phyloP scores from a whole-genome alignment of 2,888 invertebrate species.

The Mesoligia furuncula region DNA sequence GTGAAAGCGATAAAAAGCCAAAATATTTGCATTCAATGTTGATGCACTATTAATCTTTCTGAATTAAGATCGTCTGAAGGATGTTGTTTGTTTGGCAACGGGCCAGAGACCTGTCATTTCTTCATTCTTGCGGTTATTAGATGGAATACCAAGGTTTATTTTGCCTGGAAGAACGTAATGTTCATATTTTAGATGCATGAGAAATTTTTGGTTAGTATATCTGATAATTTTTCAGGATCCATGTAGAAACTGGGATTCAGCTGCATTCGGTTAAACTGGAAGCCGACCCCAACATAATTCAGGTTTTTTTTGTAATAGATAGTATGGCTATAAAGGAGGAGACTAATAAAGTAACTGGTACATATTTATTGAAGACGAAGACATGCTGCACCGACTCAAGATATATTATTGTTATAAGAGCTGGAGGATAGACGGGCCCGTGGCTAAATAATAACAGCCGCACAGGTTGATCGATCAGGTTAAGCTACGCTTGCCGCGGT shows the following conservation, averaged over 20 bases:
- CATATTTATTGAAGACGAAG: neutral
- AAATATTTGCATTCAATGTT: slow-evolving; percentile 52
- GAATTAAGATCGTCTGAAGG: slow-evolving; percentile 58
- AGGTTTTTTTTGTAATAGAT: neutral
- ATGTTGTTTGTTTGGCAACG: slow-evolving; percentile 47
- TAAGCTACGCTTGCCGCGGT: no score
- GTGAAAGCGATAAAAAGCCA: slow-evolving; percentile 26
- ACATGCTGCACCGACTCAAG: rapidly evolving
- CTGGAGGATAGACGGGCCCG: neutral
- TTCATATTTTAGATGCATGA: slow-evolving; percentile 13
- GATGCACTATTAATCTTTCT: slow-evolving; percentile 54
- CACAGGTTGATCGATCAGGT: no score
- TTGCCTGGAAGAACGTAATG: slow-evolving; percentile 12
- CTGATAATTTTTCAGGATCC: neutral
- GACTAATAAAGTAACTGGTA: neutral
- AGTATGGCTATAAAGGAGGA: neutral
- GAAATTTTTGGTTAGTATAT: slow-evolving; percentile 1
- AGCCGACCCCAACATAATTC: neutral
- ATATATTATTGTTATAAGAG: neutral
- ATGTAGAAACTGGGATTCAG: neutral
- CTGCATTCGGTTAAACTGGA: neutral
- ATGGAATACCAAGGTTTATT: slow-evolving; percentile 38
- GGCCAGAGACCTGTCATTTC: slow-evolving; percentile 43
- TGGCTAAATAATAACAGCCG: no score
- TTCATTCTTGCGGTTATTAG: slow-evolving; percentile 30